Base-by-base conservation (phyloP, 2,113 vertebrate species). In the Corynorhinus townsendii region DNA sequence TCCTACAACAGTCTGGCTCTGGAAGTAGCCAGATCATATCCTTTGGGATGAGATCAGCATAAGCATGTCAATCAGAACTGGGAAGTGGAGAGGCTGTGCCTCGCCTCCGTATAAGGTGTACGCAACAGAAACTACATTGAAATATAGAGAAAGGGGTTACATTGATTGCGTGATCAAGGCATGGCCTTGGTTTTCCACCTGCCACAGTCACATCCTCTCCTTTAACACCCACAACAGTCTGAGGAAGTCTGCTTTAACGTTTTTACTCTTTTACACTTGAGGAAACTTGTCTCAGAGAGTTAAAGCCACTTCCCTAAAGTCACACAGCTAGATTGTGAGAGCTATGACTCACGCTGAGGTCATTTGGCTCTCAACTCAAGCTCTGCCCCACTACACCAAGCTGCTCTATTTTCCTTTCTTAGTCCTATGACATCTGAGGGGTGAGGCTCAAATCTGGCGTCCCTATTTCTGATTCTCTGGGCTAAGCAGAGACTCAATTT, bases 41-140 rank as follows among this genome's bases (percentile, higher is more conserved):
- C 26, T 88, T 38, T 14, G 10, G 20, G 12, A 59, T 66, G n/a
- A 68, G 3, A n/a, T 62, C 47, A 69, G 43, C 22, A 59, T 11
- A 16, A 38, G 24, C 33, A 35, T 30, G 10, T 66, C 89, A 19
- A 0, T n/a, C 59, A 45, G 71, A 80, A 86, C 7, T 0, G 9
- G 22, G 40, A 66, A 7, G 7, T 5, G 4, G 43, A 92, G 56
- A 59, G 54, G 24, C 40, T 71, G 16, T 24, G 49, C 20, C 11
- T 59, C 3, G 56, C 56, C 1, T 69, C n/a, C 33, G 7, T 20
- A 11, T 14, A 26, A 30, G 62, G 15, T 1, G 0, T 7, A 2
- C 19, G 10, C 1, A 4, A 71, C 4, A 12, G 35, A 33, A 20
- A 72, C 33, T 66, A 10, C 15, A 4, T 16, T 59, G 66, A 73